Evolutionary conservation across 2,113 vertebrate species (phyloP), one percentile per base, ranked within the genome.

Genomic region (Cochlearius cochlearius): DNA sequence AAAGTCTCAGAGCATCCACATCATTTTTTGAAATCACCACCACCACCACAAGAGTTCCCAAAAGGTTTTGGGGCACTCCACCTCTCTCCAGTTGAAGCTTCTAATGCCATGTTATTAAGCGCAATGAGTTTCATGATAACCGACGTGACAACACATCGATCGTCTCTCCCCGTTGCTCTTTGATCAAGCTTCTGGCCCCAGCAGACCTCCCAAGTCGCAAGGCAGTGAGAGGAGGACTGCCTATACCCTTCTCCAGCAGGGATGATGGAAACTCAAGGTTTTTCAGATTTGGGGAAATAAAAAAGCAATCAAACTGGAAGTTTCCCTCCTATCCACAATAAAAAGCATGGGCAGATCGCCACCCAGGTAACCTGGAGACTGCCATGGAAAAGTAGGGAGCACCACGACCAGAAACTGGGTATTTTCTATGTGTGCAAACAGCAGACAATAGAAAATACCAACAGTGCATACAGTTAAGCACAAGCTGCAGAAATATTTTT

Each of bases 81-180:
- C 14, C 71, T 38, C 76, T 67, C 21, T 64, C 26, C 36, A 67
- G 17, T 10, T 8, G 7, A 66, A 84, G 49, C 17, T 68, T 75
- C 79, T 36, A 79, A 85, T 39, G 32, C 8, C 36, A 23, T 30
- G 17, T n/a, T 82, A 49, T 43, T 49, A 78, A 75, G 30, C 34
- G 52, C 27, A 67, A 50, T 7, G 30, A 67, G 29, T 64, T 72
- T 76, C 36, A 27, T 0, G 2, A 23, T 7, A 73, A 91, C 7
- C 0, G 11, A 45, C 0, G 1, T 29, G 62, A 60, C 34, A 68
- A 55, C 62, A 58, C 53, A 55, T 2, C 11, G 62, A 45, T 53
- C 6, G 12, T 60, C 45, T 66, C 53, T 67, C 25, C 22, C 22
- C 5, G 3, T 45, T 45, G 45, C 67, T 73, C 32, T 63, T 39